Percentiles rank a stretch among this genome's conserved stretches.
Evolutionary conservation across 1,140 invertebrate genomes (phyloP).

Genomic region (Achatina immaculata): DNA sequence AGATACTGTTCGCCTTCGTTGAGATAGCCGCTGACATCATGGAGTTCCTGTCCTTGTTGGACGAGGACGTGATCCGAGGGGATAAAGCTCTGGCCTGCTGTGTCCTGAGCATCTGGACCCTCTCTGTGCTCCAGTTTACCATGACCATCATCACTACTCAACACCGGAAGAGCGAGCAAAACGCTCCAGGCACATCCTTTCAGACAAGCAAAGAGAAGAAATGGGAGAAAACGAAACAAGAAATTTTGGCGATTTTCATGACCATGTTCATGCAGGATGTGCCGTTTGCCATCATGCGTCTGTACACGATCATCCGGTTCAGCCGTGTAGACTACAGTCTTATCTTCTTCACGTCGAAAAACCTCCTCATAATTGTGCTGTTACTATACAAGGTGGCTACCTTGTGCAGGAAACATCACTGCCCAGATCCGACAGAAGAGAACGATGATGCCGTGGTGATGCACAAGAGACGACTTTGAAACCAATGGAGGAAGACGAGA

Average conservation of each 20-base stretch:
- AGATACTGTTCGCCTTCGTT: constrained; percentile 84
- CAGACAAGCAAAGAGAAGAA: background rate
- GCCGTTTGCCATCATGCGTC: constrained; percentile 85
- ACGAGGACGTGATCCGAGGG: constrained; percentile 54
- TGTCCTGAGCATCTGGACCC: constrained; percentile 74
- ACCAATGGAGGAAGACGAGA: too few relatives aligned
- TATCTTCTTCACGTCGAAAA: constrained; percentile 91
- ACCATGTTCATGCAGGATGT: constrained; percentile 77
- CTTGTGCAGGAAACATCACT: constrained; percentile 38
- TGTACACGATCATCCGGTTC: constrained; percentile 86
- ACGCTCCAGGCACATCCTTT: background rate
- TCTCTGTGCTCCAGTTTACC: constrained; percentile 83
- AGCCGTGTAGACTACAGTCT: constrained; percentile 90
- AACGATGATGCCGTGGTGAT: background rate
- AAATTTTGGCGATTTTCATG: constrained; percentile 43
- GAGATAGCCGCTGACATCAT: constrained; percentile 92
- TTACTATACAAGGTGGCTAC: constrained; percentile 53
- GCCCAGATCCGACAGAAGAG: background rate
- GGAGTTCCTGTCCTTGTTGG: constrained; percentile 93
- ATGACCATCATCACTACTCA: constrained; percentile 58
- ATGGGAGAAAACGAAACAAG: background rate
- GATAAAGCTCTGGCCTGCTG: constrained; percentile 50
- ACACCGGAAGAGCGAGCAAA: constrained; percentile 47
- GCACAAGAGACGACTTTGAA: too few relatives aligned
- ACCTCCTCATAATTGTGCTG: constrained; percentile 85